Evolutionary conservation across 1,140 invertebrate genomes (phyloP).

Genomic region (Procambarus virginalis): DNA sequence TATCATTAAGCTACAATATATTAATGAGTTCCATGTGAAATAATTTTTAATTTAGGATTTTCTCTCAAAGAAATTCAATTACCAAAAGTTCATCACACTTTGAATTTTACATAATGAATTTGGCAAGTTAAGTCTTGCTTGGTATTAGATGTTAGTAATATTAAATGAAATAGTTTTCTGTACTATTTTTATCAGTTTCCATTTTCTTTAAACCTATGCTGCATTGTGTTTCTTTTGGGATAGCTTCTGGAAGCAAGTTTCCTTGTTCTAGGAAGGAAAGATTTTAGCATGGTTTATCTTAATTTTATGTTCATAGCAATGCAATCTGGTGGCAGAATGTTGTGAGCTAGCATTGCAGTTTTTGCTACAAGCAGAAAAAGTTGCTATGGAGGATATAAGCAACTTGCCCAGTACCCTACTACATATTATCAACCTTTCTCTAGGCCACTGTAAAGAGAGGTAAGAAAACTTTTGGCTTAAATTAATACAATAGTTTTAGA

Average conservation of each 20-base stretch:
- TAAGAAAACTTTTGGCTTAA: background rate
- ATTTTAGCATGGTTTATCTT: background rate
- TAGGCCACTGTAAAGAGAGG: slow-evolving; percentile 33
- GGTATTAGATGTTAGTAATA: too few species aligned
- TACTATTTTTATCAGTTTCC: background rate
- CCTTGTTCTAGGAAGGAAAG: too few species aligned
- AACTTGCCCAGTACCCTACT: background rate
- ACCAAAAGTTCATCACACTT: too few species aligned
- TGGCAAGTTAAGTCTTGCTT: too few species aligned
- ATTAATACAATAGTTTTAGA: too few species aligned
- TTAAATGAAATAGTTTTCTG: too few species aligned
- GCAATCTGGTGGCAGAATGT: slow-evolving; percentile 23
- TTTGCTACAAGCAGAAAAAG: slow-evolving; percentile 20
- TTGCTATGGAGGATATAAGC: slow-evolving; percentile 21
- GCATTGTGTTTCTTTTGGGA: background rate
- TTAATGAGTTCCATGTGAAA: too few species aligned
- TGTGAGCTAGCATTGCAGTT: slow-evolving; percentile 24
- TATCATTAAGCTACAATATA: too few species aligned
- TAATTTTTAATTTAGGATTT: too few species aligned
- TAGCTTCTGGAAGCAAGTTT: background rate
- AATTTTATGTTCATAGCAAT: slow-evolving; percentile 4
- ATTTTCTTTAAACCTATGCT: background rate
- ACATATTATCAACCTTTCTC: slow-evolving; percentile 7
- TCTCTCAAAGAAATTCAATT: too few species aligned
- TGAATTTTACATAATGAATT: too few species aligned